These are phyloP conservation scores for Morinoia aosen DNA, from an alignment of 2,888 invertebrate genomes.

Conservation along the genomic window DNA sequence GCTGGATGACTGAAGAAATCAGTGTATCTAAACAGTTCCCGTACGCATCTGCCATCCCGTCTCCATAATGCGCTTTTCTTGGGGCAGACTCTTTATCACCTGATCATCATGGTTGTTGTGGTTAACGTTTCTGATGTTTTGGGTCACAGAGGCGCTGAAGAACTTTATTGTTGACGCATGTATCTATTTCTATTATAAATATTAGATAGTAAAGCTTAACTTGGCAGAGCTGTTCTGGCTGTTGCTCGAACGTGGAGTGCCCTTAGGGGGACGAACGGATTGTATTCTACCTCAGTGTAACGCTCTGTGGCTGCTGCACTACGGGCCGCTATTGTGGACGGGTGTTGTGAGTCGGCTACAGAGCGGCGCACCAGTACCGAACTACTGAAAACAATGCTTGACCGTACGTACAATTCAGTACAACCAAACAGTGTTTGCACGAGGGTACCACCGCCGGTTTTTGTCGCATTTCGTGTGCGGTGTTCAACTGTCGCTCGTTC, in stretches of 20 bases:
- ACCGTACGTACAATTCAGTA: slow-evolving; percentile 40
- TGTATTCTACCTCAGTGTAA: slow-evolving; percentile 42
- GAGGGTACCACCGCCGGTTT: neutral
- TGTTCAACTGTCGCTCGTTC: neutral
- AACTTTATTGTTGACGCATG: slow-evolving; percentile 25
- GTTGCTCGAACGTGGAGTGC: slow-evolving; percentile 20
- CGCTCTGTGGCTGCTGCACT: slow-evolving; percentile 14
- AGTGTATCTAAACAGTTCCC: neutral
- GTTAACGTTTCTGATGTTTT: slow-evolving; percentile 12
- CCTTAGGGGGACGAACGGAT: neutral
- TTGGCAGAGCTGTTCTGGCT: neutral
- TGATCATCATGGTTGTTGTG: slow-evolving; percentile 41
- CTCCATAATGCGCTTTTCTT: neutral
- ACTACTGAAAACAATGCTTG: slow-evolving; percentile 26
- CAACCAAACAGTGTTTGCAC: neutral
- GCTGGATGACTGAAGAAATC: neutral
- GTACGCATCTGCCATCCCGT: neutral
- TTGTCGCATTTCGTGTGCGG: neutral
- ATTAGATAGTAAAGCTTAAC: slow-evolving; percentile 7
- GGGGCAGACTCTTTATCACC: neutral
- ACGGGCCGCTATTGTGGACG: neutral
- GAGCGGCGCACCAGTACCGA: slow-evolving; percentile 34
- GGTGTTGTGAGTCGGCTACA: neutral
- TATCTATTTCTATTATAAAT: slow-evolving; percentile 34
- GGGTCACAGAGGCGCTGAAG: slow-evolving; percentile 18